phyloP scores from a whole-genome alignment of 1,140 invertebrate genomes.

The Helicoverpa zea region DNA sequence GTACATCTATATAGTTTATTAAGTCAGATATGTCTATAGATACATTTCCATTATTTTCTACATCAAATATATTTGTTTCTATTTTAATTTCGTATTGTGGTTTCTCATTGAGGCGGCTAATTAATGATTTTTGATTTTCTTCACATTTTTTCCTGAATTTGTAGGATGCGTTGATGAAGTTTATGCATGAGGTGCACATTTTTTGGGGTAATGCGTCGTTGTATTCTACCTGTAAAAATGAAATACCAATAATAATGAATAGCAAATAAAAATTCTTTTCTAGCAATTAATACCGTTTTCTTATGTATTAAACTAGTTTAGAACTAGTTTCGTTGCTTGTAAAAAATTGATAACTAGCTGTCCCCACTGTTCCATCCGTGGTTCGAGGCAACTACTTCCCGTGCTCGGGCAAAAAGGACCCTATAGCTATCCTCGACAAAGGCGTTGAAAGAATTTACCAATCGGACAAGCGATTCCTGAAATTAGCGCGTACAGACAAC shows the following conservation, averaged over 20 bases:
- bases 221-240: constrained; percentile 67
- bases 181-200: constrained; percentile 72
- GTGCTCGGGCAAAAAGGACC: too few species aligned
- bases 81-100: constrained; percentile 60
- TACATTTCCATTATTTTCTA: constrained; percentile 46
- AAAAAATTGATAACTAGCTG: too few species aligned
- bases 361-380: too few species aligned
- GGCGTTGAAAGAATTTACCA: too few species aligned
- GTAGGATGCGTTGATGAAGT: constrained; percentile 71
- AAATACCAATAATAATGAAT: not conserved
- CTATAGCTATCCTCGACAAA: too few species aligned
- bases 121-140: constrained; percentile 63
- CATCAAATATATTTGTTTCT: constrained; percentile 57
- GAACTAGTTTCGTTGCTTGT: too few species aligned
- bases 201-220: constrained; percentile 72
- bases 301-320: too few species aligned
- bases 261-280: too few species aligned
- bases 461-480: too few species aligned
- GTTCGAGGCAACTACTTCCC: too few species aligned
- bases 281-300: too few species aligned
- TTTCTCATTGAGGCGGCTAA: constrained; percentile 51
- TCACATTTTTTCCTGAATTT: constrained; percentile 75
- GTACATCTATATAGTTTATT: constrained; percentile 53
- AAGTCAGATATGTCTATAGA: constrained; percentile 67
- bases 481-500: too few species aligned